Conservation (phyloP, 2,888 invertebrate genomes). For the Ceramica pisi region DNA sequence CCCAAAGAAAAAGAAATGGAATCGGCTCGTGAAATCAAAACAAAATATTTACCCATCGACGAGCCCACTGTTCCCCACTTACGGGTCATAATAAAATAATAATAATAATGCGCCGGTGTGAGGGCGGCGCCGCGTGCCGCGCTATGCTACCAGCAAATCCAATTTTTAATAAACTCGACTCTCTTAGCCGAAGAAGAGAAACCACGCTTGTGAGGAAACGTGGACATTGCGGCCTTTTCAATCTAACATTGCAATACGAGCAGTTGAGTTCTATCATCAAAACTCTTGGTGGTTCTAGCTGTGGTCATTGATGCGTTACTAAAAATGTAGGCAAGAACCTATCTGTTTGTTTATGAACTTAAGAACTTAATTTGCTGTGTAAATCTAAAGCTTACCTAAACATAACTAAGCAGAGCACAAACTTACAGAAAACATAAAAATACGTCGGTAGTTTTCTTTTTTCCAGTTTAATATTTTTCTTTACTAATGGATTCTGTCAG, state of each 20-base stretch:
- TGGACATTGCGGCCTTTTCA: background rate
- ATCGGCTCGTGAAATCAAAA: slow-evolving; percentile 40
- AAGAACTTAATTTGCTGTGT: too few species aligned
- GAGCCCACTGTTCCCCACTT: slow-evolving; percentile 46
- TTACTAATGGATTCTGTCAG: too few species aligned
- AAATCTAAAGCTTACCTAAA: too few species aligned
- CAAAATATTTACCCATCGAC: slow-evolving; percentile 54
- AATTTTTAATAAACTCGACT: slow-evolving; percentile 87
- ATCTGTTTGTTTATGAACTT: too few species aligned
- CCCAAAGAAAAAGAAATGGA: background rate
- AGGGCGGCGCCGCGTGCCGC: slow-evolving; percentile 71
- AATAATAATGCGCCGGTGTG: slow-evolving; percentile 62
- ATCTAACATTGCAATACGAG: background rate
- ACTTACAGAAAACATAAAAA: background rate
- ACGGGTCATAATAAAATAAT: slow-evolving; percentile 69
- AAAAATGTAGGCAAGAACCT: too few species aligned
- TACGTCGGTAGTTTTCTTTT: too few species aligned
- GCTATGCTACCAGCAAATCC: slow-evolving; percentile 76
- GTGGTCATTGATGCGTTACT: too few species aligned
- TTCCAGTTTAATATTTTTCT: background rate
- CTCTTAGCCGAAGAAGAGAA: slow-evolving; percentile 60
- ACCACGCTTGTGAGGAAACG: slow-evolving; percentile 44
- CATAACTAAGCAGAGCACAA: background rate
- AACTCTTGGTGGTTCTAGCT: too few species aligned
- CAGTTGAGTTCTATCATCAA: too few species aligned